Conservation (phyloP, 2,113 vertebrate species). For the Pongo abelii region DNA sequence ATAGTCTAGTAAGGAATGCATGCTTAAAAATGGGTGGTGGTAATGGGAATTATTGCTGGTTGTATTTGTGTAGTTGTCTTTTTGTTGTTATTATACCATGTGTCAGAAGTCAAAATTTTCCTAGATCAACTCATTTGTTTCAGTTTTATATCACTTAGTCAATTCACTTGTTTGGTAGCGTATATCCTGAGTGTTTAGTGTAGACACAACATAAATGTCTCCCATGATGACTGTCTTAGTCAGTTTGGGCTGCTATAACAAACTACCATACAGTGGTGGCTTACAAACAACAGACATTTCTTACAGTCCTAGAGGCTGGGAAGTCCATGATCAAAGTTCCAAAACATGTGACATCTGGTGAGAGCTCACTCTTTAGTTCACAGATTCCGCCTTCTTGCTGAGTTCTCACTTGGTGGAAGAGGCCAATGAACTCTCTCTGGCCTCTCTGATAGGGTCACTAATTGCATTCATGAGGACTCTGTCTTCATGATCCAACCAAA, state of each 20-base stretch:
- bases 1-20: background rate
- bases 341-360: background rate
- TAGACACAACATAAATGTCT: background rate
- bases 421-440: background rate
- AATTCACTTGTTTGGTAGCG: background rate
- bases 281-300: background rate
- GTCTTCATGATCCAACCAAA: background rate
- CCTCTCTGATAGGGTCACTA: background rate
- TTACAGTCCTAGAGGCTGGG: background rate
- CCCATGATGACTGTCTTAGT: background rate
- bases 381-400: background rate
- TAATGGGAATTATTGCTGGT: background rate
- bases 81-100: background rate
- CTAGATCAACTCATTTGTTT: background rate
- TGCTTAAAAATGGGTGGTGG: background rate
- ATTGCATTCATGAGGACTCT: background rate
- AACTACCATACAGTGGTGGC: background rate
- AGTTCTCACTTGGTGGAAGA: background rate
- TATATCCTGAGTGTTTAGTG: background rate
- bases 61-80: background rate
- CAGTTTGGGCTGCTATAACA: background rate
- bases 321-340: background rate
- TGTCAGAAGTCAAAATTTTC: constrained; percentile 1
- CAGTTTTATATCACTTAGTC: background rate
- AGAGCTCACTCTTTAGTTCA: background rate